A percentile compares a stretch with the other conserved stretches of the same genome.
phyloP scores from a whole-genome alignment of 2,113 vertebrate species.

The Polypterus bichir region DNA sequence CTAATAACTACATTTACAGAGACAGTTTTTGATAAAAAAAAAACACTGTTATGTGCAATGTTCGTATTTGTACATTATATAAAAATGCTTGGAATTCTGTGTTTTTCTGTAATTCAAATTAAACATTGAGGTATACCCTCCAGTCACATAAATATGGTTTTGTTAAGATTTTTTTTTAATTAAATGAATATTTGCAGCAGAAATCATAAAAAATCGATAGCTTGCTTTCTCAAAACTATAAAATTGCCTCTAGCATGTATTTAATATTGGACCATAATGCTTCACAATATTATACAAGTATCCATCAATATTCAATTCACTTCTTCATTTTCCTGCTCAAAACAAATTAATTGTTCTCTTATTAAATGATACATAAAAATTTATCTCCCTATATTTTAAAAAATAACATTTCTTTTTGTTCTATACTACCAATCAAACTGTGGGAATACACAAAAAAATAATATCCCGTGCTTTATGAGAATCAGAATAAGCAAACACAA shows the following conservation, averaged over 20 bases:
- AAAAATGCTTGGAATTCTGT: slow-evolving; percentile 83
- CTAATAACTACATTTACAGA: slow-evolving; percentile 86
- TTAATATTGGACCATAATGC: slow-evolving; percentile 63
- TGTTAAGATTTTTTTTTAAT: slow-evolving; percentile 50
- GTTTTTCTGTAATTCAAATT: slow-evolving; percentile 43
- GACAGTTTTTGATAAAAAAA: slow-evolving; percentile 76
- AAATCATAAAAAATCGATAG: slow-evolving; percentile 57
- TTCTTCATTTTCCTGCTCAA: slow-evolving; percentile 28
- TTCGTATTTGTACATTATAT: slow-evolving; percentile 98
- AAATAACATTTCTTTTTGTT: slow-evolving; percentile 27
- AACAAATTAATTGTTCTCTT: slow-evolving; percentile 28
- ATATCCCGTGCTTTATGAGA: slow-evolving; percentile 64
- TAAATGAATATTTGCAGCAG: slow-evolving; percentile 84
- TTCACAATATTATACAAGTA: slow-evolving; percentile 68
- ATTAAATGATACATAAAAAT: slow-evolving; percentile 57
- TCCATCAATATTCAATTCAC: slow-evolving; percentile 22
- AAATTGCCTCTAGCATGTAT: slow-evolving; percentile 57
- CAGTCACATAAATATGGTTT: slow-evolving; percentile 36
- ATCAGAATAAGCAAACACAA: slow-evolving; percentile 50
- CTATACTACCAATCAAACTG: slow-evolving; percentile 46
- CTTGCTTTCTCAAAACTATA: no score
- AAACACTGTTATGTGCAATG: slow-evolving; percentile 87
- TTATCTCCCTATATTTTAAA: slow-evolving; percentile 17
- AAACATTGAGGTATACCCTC: no score
- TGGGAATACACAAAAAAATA: slow-evolving; percentile 60